Evolutionary conservation across 1,140 invertebrate species (phyloP).

Genomic region (Penaeus japonicus): DNA sequence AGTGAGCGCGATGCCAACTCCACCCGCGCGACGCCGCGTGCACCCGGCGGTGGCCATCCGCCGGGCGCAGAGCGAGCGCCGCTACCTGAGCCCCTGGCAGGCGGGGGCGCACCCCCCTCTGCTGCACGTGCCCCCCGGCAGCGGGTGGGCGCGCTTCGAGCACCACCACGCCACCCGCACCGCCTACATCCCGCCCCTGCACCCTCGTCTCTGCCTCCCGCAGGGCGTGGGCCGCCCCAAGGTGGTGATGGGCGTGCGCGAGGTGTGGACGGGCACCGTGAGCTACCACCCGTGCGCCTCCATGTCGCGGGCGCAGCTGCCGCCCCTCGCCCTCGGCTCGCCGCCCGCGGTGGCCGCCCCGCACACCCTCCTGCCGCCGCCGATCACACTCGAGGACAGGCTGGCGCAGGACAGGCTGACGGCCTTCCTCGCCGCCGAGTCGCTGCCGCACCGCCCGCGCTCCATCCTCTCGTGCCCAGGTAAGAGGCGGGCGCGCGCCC

Average conservation of each 20-base stretch:
- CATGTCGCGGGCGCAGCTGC: conserved; percentile 3
- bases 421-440: conserved; percentile 32
- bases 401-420: conserved; percentile 38
- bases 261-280: neutral
- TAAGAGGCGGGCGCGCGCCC: neutral
- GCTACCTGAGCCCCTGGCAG: conserved; percentile 38
- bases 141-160: neutral
- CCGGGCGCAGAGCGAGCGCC: conserved; percentile 47
- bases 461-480: conserved; percentile 45
- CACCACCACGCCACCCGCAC: conserved; percentile 45
- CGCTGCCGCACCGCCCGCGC: conserved; percentile 8
- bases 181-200: conserved; percentile 26
- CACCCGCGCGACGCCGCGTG: conserved; percentile 26
- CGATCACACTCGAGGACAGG: conserved; percentile 31
- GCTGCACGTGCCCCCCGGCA: neutral
- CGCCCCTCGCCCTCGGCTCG: conserved; percentile 35
- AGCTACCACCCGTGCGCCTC: neutral
- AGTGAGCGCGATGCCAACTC: neutral
- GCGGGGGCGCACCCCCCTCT: neutral
- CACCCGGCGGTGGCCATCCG: conserved; percentile 31
- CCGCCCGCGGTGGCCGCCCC: neutral
- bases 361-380: neutral
- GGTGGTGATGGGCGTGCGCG: neutral
- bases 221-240: conserved; percentile 28
- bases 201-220: neutral